Conservation (phyloP, 2,797 vertebrate species). For the Chaetophractus vellerosus region DNA sequence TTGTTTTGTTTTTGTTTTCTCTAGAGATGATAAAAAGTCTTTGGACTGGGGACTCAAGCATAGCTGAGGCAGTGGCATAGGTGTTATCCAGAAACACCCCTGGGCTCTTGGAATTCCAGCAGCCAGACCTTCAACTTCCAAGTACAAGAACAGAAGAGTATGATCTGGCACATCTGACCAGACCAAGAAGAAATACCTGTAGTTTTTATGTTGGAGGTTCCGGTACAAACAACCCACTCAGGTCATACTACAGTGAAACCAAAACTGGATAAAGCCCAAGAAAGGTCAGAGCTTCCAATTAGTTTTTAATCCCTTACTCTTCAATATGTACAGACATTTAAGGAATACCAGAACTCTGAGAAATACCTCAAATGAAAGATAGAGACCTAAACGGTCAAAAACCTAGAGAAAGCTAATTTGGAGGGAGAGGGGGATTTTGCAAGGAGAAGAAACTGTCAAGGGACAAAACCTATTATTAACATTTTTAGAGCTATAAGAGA, state of each 20-base stretch:
- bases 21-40: neutral
- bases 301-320: neutral
- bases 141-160: neutral
- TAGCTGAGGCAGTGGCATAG: neutral
- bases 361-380: slow-evolving; percentile 37
- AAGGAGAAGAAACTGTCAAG: neutral
- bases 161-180: neutral
- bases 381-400: slow-evolving; percentile 39
- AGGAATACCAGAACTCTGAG: neutral
- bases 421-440: neutral
- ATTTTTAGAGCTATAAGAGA: slow-evolving; percentile 43
- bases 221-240: neutral
- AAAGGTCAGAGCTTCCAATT: neutral
- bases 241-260: neutral
- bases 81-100: neutral
- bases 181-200: neutral
- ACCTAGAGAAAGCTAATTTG: neutral
- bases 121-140: neutral
- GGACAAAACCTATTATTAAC: neutral
- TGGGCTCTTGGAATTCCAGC: neutral
- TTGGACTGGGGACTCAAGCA: neutral
- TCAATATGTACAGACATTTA: slow-evolving; percentile 11
- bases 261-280: neutral
- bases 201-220: neutral
- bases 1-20: too few relatives aligned